Conservation (phyloP, 2,113 vertebrate genomes). For the Heloderma charlesbogerti region DNA sequence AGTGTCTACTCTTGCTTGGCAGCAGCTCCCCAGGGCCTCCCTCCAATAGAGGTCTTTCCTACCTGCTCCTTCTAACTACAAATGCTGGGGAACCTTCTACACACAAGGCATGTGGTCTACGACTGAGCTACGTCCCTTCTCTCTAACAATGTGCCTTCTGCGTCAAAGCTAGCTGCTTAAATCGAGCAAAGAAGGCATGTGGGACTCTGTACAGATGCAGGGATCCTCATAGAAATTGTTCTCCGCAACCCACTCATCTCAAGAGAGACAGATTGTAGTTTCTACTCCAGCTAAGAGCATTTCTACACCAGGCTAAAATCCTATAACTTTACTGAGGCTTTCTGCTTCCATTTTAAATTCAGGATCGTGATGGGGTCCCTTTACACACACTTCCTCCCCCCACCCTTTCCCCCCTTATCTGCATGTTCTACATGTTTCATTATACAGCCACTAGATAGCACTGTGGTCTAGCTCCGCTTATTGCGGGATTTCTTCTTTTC, state of each 20-base stretch:
- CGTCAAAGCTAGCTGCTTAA: neutral
- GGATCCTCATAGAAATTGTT: neutral
- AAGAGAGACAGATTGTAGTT: neutral
- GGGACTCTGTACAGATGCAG: too few species aligned
- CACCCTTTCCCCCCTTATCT: too few species aligned
- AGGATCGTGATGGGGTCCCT: too few species aligned
- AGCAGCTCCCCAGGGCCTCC: neutral
- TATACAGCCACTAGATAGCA: too few species aligned
- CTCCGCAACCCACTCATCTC: neutral
- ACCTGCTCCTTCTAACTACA: neutral
- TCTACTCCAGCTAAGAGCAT: neutral
- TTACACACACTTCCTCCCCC: too few species aligned
- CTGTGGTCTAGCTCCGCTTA: too few species aligned
- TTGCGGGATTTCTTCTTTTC: too few species aligned
- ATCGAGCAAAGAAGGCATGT: neutral
- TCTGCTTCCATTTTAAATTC: too few species aligned
- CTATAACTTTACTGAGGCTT: too few species aligned
- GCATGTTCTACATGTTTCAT: too few species aligned
- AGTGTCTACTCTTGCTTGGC: neutral
- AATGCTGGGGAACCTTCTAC: neutral
- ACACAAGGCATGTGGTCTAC: neutral
- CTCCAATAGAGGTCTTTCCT: neutral
- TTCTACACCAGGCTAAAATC: too few species aligned
- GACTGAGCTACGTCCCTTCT: neutral
- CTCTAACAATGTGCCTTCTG: neutral